A percentile compares a stretch with the other conserved stretches of the same genome.
Evolutionary conservation across 1,140 invertebrate genomes (phyloP).

Genomic region (Drosophila tsacasi): DNA sequence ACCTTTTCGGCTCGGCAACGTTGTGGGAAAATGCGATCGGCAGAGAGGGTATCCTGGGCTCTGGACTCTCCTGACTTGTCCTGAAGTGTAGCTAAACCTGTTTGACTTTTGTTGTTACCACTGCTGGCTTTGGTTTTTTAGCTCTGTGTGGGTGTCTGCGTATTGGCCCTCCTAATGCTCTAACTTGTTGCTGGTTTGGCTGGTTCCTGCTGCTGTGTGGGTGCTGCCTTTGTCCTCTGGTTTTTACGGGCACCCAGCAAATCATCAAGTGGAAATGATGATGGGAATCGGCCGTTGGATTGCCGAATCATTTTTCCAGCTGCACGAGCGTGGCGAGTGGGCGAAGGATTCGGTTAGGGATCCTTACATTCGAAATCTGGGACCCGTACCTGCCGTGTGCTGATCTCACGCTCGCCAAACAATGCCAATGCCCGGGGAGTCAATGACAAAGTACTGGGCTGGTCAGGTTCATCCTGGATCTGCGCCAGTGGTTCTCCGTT

Average conservation of each 20-base stretch:
- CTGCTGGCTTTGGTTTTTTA: slow-evolving; percentile 48
- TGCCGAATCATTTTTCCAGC: slow-evolving; percentile 81
- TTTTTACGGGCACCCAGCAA: slow-evolving; percentile 56
- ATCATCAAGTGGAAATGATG: slow-evolving; percentile 76
- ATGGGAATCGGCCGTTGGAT: slow-evolving; percentile 65
- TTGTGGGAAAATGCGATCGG: slow-evolving; percentile 68
- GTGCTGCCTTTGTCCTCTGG: slow-evolving; percentile 55
- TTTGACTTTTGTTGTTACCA: slow-evolving; percentile 77
- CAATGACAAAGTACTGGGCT: slow-evolving; percentile 71
- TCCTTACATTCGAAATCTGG: slow-evolving; percentile 3
- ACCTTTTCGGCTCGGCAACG: slow-evolving; percentile 18
- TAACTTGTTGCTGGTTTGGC: slow-evolving; percentile 56
- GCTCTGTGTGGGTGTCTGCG: slow-evolving; percentile 40
- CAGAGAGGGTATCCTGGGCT: slow-evolving; percentile 6
- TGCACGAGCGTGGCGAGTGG: slow-evolving; percentile 80
- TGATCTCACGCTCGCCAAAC: slow-evolving; percentile 80
- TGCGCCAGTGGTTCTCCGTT: slow-evolving; percentile 23
- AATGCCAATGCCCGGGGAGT: slow-evolving; percentile 41
- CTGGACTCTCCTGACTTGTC: slow-evolving; percentile 25
- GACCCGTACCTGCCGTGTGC: slow-evolving; percentile 74
- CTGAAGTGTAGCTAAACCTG: slow-evolving; percentile 76
- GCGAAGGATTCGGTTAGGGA: slow-evolving; percentile 37
- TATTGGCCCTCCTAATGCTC: slow-evolving; percentile 37
- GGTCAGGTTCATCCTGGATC: slow-evolving; percentile 26
- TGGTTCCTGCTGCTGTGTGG: slow-evolving; percentile 29